phyloP scores from a whole-genome alignment of 1,140 invertebrate species.

The Bacillus rossius region DNA sequence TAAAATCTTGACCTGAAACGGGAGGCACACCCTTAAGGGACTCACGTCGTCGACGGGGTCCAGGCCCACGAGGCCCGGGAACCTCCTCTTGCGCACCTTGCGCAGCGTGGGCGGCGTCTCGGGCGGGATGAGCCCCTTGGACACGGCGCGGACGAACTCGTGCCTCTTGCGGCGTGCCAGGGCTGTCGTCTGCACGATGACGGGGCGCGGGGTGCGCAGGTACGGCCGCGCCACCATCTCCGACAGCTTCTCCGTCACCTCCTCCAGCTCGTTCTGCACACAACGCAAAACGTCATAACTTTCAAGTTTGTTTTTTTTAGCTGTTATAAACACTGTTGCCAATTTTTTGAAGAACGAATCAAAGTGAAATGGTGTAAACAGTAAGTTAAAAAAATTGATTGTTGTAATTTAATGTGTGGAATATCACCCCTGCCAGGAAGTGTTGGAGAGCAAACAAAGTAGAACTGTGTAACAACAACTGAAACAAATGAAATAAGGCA shows the following conservation, averaged over 20 bases:
- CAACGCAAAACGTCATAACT: not conserved
- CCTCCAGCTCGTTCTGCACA: constrained; percentile 59
- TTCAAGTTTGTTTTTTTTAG: not conserved
- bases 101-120: constrained; percentile 53
- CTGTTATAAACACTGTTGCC: too few relatives aligned
- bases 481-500: too few relatives aligned
- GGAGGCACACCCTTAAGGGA: too few relatives aligned
- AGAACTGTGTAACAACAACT: not conserved
- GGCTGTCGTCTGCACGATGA: constrained; percentile 56
- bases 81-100: constrained; percentile 39
- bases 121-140: constrained; percentile 60
- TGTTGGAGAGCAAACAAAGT: constrained; percentile 3
- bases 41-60: constrained; percentile 42
- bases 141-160: constrained; percentile 58
- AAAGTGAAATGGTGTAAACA: too few relatives aligned
- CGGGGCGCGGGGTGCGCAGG: constrained; percentile 53
- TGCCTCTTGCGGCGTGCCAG: constrained; percentile 54
- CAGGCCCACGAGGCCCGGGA: constrained; percentile 37
- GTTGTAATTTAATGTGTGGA: too few relatives aligned
- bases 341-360: too few relatives aligned
- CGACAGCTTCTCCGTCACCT: constrained; percentile 58
- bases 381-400: too few relatives aligned
- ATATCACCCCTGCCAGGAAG: too few relatives aligned
- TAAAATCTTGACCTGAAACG: too few relatives aligned
- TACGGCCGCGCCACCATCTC: constrained; percentile 61